Evolutionary conservation across 2,888 invertebrate species (phyloP).

Genomic region (Microctonus aethiopoides): DNA sequence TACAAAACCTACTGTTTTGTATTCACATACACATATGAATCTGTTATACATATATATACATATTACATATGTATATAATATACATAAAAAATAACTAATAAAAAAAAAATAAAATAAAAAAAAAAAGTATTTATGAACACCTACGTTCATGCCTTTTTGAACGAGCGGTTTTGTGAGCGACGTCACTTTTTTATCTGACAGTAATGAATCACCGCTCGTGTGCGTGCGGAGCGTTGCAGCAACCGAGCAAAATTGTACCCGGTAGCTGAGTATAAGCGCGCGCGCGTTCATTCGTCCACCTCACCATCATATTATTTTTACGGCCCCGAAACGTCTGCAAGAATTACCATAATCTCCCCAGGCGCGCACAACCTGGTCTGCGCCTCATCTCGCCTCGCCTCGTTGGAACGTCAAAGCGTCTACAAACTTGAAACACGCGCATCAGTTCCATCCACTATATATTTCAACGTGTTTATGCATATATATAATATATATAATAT

Average conservation of each 20-base stretch:
- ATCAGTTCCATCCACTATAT: slow-evolving; percentile 1
- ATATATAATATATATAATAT: too few relatives aligned
- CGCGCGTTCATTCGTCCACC: slow-evolving; percentile 36
- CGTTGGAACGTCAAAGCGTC: not conserved
- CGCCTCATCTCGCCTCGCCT: slow-evolving; percentile 26
- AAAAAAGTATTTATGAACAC: slow-evolving; percentile 8
- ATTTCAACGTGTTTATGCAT: slow-evolving; percentile 22
- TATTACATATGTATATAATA: too few relatives aligned
- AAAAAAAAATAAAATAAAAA: too few relatives aligned
- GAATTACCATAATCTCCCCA: slow-evolving; percentile 61
- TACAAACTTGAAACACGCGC: not conserved
- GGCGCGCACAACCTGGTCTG: slow-evolving; percentile 41
- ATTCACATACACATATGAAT: too few relatives aligned
- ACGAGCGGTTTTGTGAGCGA: slow-evolving; percentile 29
- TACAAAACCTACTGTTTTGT: not conserved
- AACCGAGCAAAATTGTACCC: slow-evolving; percentile 56
- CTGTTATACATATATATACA: not conserved
- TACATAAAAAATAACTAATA: too few relatives aligned
- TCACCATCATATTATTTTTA: slow-evolving; percentile 63
- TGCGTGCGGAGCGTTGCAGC: slow-evolving; percentile 43
- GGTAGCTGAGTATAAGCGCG: slow-evolving; percentile 49
- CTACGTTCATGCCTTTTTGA: slow-evolving; percentile 27
- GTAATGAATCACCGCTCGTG: slow-evolving; percentile 54
- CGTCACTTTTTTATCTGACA: slow-evolving; percentile 39
- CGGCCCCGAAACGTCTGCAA: slow-evolving; percentile 61